Evolutionary conservation across 1,140 invertebrate species (phyloP).

Genomic region (Drosophila hydei): DNA sequence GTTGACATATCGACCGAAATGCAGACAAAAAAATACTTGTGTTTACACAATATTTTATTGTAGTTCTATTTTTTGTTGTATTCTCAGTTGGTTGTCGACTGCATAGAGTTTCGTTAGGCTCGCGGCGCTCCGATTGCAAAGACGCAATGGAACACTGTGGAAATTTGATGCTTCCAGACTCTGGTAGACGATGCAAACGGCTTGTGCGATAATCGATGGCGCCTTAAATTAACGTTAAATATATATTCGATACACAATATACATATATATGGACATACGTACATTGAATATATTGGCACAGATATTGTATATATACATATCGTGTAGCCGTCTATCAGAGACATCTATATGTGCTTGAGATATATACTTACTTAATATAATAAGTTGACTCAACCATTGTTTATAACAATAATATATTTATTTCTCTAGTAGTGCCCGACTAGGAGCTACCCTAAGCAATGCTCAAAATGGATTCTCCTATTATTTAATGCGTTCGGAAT

Average conservation of each 20-base stretch:
- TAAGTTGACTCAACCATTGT: no score
- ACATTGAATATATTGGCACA: not conserved
- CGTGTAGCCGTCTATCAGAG: not conserved
- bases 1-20: conserved; percentile 62
- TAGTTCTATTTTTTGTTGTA: not conserved
- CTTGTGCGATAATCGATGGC: conserved; percentile 2
- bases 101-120: not conserved
- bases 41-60: conserved; percentile 39
- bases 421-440: no score
- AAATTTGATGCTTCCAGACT: conserved; percentile 51
- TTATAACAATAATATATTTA: no score
- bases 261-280: not conserved
- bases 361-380: no score
- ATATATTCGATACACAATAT: not conserved
- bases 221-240: not conserved
- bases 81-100: not conserved
- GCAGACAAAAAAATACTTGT: conserved; percentile 20
- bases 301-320: not conserved
- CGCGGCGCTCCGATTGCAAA: conserved; percentile 13
- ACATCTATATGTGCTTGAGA: no score
- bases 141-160: conserved; percentile 48
- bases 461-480: no score
- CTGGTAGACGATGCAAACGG: conserved; percentile 23
- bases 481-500: no score
- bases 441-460: no score